These are phyloP conservation scores for Notodonta ziczac DNA, from an alignment of 2,888 invertebrate species.

Conservation along the genomic window DNA sequence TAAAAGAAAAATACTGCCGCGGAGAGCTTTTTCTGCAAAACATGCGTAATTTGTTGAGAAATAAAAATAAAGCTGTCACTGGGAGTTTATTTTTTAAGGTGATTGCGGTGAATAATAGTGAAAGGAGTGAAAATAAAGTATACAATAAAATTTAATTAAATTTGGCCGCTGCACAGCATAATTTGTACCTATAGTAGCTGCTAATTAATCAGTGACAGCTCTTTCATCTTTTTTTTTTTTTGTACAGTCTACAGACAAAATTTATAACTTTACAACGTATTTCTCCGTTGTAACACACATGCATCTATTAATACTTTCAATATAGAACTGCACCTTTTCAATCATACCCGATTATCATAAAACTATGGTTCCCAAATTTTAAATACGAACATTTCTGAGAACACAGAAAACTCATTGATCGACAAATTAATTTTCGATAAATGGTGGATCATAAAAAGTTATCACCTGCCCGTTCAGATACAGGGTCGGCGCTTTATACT, in stretches of 20 bases:
- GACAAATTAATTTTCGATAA: slow-evolving; percentile 75
- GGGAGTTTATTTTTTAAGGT: slow-evolving; percentile 6
- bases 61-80: slow-evolving; percentile 40
- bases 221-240: too few relatives aligned
- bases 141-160: background rate
- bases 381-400: slow-evolving; percentile 40
- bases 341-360: slow-evolving; percentile 3
- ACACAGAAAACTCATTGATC: slow-evolving; percentile 57
- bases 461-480: slow-evolving; percentile 70
- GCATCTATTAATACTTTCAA: too few relatives aligned
- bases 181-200: too few relatives aligned
- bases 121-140: too few relatives aligned
- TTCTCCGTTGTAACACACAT: too few relatives aligned
- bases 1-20: slow-evolving; percentile 45
- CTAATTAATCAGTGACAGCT: too few relatives aligned
- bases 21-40: slow-evolving; percentile 31
- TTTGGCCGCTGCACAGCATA: background rate
- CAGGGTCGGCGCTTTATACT: slow-evolving; percentile 59
- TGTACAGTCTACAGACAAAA: too few relatives aligned
- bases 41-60: slow-evolving; percentile 40
- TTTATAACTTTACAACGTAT: too few relatives aligned
- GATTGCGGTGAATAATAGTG: background rate
- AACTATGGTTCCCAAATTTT: slow-evolving; percentile 31
- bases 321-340: background rate
- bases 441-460: slow-evolving; percentile 71